These are phyloP conservation scores for Holothuria leucospilota DNA, from an alignment of 53 echinoderm and acorn worm species.

Conservation along the genomic window DNA sequence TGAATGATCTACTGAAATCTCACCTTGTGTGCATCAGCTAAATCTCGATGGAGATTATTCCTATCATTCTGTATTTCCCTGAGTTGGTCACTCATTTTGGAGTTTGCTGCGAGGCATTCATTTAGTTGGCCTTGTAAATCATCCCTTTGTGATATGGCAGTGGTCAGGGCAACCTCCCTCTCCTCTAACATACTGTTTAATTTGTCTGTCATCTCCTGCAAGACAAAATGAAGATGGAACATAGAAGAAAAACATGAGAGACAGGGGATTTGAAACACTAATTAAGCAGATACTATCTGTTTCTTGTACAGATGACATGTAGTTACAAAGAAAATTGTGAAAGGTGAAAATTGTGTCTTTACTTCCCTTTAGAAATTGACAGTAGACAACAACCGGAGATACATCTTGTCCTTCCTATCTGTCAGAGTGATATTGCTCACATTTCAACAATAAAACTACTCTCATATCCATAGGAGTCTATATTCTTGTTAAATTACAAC, in stretches of 20 bases:
- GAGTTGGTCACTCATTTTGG: constrained; percentile 73
- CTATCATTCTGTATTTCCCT: constrained; percentile 79
- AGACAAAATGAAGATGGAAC: neutral
- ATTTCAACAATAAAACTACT: too few species aligned
- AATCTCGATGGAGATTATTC: constrained; percentile 78
- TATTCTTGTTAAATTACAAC: too few species aligned
- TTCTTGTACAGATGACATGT: too few species aligned
- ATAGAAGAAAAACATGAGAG: neutral
- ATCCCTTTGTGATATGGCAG: constrained; percentile 72
- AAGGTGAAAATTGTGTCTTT: too few species aligned
- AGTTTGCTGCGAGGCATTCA: constrained; percentile 76
- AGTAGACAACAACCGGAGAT: too few species aligned
- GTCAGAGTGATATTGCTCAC: too few species aligned
- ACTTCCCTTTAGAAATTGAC: too few species aligned
- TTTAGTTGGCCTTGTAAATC: constrained; percentile 75
- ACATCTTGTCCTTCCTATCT: too few species aligned
- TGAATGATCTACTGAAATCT: neutral
- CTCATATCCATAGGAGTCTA: too few species aligned
- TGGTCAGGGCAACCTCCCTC: constrained; percentile 65
- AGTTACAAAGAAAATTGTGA: too few species aligned
- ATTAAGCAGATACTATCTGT: too few species aligned
- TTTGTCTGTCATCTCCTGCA: constrained; percentile 39
- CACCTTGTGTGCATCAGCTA: constrained; percentile 81
- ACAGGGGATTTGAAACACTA: too few species aligned
- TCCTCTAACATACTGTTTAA: constrained; percentile 60